Evolutionary conservation across 53 echinoderm and acorn worm species (phyloP).

Genomic region (Temnopleurus reevesii): DNA sequence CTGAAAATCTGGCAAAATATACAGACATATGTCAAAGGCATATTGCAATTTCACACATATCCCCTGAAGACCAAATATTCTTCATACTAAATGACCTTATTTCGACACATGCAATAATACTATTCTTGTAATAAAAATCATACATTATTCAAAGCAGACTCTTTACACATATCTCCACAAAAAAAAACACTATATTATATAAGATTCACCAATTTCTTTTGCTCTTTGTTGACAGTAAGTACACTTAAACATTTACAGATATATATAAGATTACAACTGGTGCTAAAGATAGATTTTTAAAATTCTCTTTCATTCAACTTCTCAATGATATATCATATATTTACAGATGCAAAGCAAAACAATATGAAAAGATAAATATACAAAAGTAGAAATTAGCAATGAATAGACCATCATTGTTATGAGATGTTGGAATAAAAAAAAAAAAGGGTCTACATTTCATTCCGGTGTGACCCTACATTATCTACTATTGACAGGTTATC

Average conservation of each 20-base stretch:
- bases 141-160: background rate
- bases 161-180: conserved; percentile 4
- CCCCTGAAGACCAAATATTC: conserved; percentile 15
- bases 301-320: conserved; percentile 7
- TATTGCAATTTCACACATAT: conserved; percentile 19
- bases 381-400: conserved; percentile 31
- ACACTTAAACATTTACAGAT: conserved; percentile 48
- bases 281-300: conserved; percentile 12
- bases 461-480: background rate
- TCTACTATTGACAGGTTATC: background rate
- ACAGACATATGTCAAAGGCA: conserved; percentile 5
- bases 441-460: background rate
- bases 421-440: conserved; percentile 7
- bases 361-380: conserved; percentile 38
- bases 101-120: background rate
- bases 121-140: background rate
- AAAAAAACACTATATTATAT: conserved; percentile 1
- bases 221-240: conserved; percentile 7
- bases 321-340: conserved; percentile 45
- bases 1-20: background rate
- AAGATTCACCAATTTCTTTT: background rate
- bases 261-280: conserved; percentile 23
- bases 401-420: background rate
- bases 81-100: background rate
- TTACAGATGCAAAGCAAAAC: conserved; percentile 21